These are phyloP conservation scores for Sclerodermus sp. DNA, from an alignment of 2,888 invertebrate genomes.

Conservation along the genomic window DNA sequence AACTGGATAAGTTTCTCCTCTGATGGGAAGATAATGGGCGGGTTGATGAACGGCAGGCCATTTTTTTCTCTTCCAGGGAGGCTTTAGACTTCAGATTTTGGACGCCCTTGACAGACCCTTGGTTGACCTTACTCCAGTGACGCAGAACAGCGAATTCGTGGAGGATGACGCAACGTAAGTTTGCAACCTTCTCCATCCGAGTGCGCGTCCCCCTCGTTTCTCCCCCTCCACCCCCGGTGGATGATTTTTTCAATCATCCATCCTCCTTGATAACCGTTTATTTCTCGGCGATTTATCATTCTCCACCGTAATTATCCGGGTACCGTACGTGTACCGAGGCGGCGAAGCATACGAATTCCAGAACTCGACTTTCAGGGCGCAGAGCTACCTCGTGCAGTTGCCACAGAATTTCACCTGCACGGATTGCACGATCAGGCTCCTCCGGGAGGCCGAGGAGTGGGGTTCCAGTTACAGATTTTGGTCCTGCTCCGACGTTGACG, in stretches of 20 bases:
- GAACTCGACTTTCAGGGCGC: slow-evolving; percentile 67
- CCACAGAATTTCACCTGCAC: slow-evolving; percentile 82
- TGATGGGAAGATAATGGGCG: too few species aligned
- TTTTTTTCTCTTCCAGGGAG: slow-evolving; percentile 91
- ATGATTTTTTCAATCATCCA: too few species aligned
- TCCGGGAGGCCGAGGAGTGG: slow-evolving; percentile 92
- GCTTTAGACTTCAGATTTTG: slow-evolving; percentile 84
- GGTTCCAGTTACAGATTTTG: slow-evolving; percentile 83
- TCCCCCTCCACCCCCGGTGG: too few species aligned
- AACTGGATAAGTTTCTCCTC: too few species aligned
- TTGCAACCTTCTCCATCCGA: neutral
- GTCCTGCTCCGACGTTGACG: slow-evolving; percentile 94
- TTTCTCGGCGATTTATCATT: too few species aligned
- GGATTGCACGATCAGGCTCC: slow-evolving; percentile 86
- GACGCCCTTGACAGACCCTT: slow-evolving; percentile 83
- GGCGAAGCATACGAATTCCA: too few species aligned
- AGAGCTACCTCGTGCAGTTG: slow-evolving; percentile 77
- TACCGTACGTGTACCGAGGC: neutral
- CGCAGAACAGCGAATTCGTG: slow-evolving; percentile 78
- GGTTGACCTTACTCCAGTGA: slow-evolving; percentile 80
- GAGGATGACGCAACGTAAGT: slow-evolving; percentile 86
- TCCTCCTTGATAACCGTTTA: too few species aligned
- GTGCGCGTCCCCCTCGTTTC: too few species aligned
- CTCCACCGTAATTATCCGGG: too few species aligned
- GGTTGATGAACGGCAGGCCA: too few species aligned